Conservation (phyloP, 2,888 invertebrate species). For the Drosophila austrosaltans region DNA sequence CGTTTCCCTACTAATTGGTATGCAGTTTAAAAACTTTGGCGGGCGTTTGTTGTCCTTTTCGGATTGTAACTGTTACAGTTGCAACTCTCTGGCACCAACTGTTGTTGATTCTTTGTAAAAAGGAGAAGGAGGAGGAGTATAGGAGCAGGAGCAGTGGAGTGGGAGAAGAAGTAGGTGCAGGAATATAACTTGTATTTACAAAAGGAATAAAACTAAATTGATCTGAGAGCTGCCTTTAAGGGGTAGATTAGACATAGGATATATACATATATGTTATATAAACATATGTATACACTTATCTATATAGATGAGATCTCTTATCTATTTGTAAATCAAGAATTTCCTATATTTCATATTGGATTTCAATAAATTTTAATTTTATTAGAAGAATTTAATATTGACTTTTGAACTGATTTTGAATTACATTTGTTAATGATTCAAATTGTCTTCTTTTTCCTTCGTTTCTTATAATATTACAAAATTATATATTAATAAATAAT, state of each 20-base stretch:
- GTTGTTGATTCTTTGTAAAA: conserved; percentile 46
- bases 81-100: conserved; percentile 66
- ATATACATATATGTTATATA: background rate
- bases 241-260: background rate
- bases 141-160: background rate
- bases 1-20: conserved; percentile 82
- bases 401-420: background rate
- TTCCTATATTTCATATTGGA: background rate
- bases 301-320: background rate
- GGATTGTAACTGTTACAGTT: conserved; percentile 68
- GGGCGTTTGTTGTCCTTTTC: conserved; percentile 65
- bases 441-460: no score
- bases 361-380: no score
- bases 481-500: no score
- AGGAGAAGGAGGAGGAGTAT: background rate
- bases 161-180: background rate
- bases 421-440: no score
- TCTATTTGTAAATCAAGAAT: background rate
- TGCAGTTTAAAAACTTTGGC: conserved; percentile 77
- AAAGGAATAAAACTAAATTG: background rate
- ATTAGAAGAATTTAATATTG: background rate
- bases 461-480: no score
- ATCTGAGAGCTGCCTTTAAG: background rate
- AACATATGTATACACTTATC: background rate
- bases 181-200: background rate